Evolutionary conservation across 35 echinoderm and acorn worm species (phyloP).

Genomic region (Hemicentrotus pulcherrimus): DNA sequence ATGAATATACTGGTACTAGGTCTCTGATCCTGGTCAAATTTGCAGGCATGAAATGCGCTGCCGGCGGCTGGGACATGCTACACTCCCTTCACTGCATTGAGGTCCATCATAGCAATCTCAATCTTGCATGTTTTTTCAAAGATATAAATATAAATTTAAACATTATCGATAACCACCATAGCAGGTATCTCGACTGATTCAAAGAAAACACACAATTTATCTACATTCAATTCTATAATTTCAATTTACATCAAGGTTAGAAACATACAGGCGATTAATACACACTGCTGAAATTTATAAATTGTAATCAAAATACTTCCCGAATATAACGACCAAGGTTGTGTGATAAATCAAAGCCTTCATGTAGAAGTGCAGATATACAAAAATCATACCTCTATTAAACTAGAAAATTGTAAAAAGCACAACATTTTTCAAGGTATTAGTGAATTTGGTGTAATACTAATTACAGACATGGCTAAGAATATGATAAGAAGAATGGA

Average conservation of each 20-base stretch:
- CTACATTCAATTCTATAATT: too few relatives aligned
- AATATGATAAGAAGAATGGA: neutral
- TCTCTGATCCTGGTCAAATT: too few relatives aligned
- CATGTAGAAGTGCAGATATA: neutral
- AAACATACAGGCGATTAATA: neutral
- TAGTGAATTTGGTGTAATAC: neutral
- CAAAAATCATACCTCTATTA: neutral
- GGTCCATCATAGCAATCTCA: too few relatives aligned
- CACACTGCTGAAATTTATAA: neutral
- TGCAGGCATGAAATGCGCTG: too few relatives aligned
- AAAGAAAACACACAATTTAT: too few relatives aligned
- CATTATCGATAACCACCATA: too few relatives aligned
- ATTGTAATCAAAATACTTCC: neutral
- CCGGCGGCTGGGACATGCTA: too few relatives aligned
- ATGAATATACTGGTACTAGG: too few relatives aligned
- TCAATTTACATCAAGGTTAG: neutral
- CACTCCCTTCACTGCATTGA: too few relatives aligned
- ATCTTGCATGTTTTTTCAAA: too few relatives aligned
- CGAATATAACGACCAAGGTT: neutral
- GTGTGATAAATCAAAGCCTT: neutral
- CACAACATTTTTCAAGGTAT: constrained; percentile 6
- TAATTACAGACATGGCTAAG: neutral
- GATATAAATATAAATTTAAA: too few relatives aligned
- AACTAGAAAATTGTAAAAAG: neutral
- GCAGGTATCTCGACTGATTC: too few relatives aligned